These are phyloP conservation scores for Steinernema carpocapsae DNA, from an alignment of 2,888 invertebrate species.

Conservation along the genomic window DNA sequence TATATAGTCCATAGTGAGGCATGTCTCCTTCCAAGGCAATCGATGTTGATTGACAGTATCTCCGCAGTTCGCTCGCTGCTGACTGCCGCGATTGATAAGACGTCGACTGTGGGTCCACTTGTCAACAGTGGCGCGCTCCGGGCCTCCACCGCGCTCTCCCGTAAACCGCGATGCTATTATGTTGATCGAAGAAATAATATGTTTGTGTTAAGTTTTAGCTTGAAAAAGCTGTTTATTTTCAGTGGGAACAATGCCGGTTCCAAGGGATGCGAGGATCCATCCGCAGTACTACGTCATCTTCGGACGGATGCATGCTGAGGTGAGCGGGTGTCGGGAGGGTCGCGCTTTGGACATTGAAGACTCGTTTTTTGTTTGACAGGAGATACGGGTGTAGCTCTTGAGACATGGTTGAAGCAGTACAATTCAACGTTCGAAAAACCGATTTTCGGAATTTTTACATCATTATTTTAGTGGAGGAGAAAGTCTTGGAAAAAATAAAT, in stretches of 20 bases:
- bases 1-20: no score
- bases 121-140: conserved; percentile 5
- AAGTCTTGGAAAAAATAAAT: no score
- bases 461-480: not conserved
- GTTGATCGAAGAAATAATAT: not conserved
- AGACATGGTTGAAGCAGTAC: not conserved
- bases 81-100: not conserved
- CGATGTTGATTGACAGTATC: conserved; percentile 24
- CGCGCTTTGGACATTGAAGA: not conserved
- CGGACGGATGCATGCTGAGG: conserved; percentile 18
- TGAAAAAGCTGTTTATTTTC: not conserved
- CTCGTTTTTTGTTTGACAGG: not conserved
- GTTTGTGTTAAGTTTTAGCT: not conserved
- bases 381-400: not conserved
- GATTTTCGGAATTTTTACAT: not conserved
- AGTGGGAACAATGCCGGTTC: not conserved
- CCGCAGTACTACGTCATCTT: conserved; percentile 24
- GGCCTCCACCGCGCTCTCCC: no score
- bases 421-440: not conserved
- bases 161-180: no score
- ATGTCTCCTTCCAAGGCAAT: not conserved
- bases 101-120: not conserved
- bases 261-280: conserved; percentile 6
- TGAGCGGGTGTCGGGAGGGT: not conserved
- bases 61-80: not conserved